phyloP scores from a whole-genome alignment of 2,113 vertebrate species.

The Peromyscus maniculatus region DNA sequence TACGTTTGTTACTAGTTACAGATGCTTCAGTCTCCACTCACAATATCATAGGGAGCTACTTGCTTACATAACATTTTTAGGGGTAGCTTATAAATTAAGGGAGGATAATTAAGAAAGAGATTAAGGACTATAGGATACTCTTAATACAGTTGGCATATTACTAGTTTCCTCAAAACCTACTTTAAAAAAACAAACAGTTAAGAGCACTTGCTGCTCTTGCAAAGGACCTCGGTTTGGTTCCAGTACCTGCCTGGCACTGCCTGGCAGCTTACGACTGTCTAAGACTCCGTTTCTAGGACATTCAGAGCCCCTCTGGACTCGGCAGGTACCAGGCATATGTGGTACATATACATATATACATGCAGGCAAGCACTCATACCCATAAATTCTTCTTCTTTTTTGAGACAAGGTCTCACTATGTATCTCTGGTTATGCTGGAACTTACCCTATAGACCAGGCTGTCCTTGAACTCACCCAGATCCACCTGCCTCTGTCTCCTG shows the following conservation, averaged over 20 bases:
- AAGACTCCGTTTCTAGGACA: not conserved
- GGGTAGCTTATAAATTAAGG: not conserved
- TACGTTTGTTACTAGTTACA: not conserved
- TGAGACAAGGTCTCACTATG: not conserved
- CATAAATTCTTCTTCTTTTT: not conserved
- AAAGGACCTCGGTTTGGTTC: not conserved
- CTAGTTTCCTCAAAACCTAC: conserved; percentile 45
- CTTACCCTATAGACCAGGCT: not conserved
- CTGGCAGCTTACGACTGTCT: too few species aligned
- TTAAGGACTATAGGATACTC: too few species aligned
- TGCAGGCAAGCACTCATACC: not conserved
- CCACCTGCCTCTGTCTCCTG: not conserved
- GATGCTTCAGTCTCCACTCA: not conserved
- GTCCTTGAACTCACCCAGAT: not conserved
- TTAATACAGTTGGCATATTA: not conserved
- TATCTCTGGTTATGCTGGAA: not conserved
- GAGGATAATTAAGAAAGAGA: too few species aligned
- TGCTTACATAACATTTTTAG: conserved; percentile 23
- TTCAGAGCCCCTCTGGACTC: not conserved
- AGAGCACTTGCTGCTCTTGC: not conserved
- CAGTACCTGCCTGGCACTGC: not conserved
- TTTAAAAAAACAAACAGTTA: conserved; percentile 34
- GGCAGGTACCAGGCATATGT: not conserved
- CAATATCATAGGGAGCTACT: not conserved
- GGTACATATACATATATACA: not conserved